Conservation (phyloP, 2,888 invertebrate genomes). For the Metellina segmentata region DNA sequence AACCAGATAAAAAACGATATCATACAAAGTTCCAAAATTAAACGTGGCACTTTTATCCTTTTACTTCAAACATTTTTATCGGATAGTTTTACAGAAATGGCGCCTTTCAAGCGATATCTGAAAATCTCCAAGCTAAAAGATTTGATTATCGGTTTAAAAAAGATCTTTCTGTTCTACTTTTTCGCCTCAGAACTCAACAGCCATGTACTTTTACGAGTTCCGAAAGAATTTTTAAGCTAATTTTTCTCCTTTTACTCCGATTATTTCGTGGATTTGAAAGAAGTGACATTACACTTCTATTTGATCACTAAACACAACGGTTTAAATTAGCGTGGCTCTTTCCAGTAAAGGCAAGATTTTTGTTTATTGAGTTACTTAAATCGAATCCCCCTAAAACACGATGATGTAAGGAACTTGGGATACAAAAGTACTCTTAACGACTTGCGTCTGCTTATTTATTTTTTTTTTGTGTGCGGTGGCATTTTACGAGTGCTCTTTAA, state of each 20-base stretch:
- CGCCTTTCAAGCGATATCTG: neutral
- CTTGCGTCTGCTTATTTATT: too few relatives aligned
- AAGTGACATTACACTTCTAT: neutral
- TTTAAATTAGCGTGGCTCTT: neutral
- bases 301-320: neutral
- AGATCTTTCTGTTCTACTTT: neutral
- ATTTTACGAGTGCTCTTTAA: too few relatives aligned
- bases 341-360: too few relatives aligned
- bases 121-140: neutral
- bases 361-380: too few relatives aligned
- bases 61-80: slow-evolving; percentile 23
- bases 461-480: too few relatives aligned
- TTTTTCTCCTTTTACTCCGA: neutral
- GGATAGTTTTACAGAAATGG: slow-evolving; percentile 30
- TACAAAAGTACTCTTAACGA: too few relatives aligned
- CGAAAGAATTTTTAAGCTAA: neutral
- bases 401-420: too few relatives aligned
- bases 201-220: neutral
- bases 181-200: neutral
- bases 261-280: neutral
- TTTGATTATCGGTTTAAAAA: neutral
- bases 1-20: neutral
- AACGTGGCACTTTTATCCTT: slow-evolving; percentile 9
- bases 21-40: slow-evolving; percentile 28
- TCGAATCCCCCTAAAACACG: too few relatives aligned